These are phyloP conservation scores for Salticus scenicus DNA, from an alignment of 2,888 invertebrate genomes.

Conservation along the genomic window DNA sequence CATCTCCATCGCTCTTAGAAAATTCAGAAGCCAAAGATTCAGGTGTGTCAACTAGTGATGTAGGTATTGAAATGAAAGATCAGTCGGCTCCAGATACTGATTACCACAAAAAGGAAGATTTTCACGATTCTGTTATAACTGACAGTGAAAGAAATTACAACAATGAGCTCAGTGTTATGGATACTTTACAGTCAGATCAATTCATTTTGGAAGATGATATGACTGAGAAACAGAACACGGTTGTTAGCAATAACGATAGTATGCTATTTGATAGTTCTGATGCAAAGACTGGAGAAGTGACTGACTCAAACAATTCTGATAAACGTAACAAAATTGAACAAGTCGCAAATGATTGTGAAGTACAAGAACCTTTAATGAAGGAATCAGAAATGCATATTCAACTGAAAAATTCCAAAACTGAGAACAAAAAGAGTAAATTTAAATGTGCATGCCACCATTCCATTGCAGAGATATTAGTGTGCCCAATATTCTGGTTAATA, in stretches of 20 bases:
- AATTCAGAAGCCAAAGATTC: conserved; percentile 44
- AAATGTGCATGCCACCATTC: conserved; percentile 14
- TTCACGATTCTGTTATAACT: not conserved
- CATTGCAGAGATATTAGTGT: conserved; percentile 24
- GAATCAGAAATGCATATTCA: conserved; percentile 5
- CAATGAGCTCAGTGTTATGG: not conserved
- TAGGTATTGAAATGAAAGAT: not conserved
- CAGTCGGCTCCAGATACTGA: no score
- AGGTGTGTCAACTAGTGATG: conserved; percentile 45
- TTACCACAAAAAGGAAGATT: not conserved
- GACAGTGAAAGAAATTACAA: not conserved
- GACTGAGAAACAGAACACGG: conserved; percentile 13
- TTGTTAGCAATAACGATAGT: conserved; percentile 45
- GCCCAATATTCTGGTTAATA: conserved; percentile 45
- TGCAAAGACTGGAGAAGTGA: not conserved
- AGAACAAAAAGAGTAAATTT: not conserved
- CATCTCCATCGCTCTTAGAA: not conserved
- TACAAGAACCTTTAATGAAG: conserved; percentile 30
- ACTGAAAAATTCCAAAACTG: not conserved
- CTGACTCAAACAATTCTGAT: not conserved
- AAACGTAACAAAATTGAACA: not conserved
- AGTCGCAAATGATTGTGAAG: conserved; percentile 22
- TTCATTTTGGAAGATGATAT: not conserved
- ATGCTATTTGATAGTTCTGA: conserved; percentile 32
- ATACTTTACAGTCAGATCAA: not conserved